Base-by-base conservation (phyloP, 1,140 invertebrate species). In the Saccostrea cuccullata region DNA sequence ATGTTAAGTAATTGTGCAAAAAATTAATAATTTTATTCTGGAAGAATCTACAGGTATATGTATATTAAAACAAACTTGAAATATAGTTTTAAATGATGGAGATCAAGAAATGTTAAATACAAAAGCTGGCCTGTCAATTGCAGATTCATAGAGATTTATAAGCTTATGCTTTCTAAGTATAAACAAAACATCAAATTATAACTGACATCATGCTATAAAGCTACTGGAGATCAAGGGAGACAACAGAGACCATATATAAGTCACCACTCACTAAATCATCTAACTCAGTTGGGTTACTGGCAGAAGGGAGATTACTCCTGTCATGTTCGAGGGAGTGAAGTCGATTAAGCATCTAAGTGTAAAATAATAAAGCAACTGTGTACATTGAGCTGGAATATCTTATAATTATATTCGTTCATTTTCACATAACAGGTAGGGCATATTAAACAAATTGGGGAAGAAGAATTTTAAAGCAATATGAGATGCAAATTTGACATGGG, bases 231-330 rank as follows among this genome's bases (percentile, higher is more conserved):
- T 64, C 58, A 20, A n/a, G 70, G 26, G 30, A 26, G 30, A 77
- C 70, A 77, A 30, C 26, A 30, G 12, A 36, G 70, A 36, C 58
- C 30, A 36, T 64, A n/a, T 15, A 77, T 17, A 64, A n/a, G 58
- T 20, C 30, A 13, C 12, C 70, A 77, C 70, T 77, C 70, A 77
- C 70, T 30, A 77, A 30, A 77, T 77, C 70, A 77, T 77, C 70
- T 77, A 77, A 77, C 26, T 77, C 70, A 77, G 70, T 36, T 4
- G 13, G 0, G 23, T 73, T 73, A 30, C 70, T 77, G 70, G 70
- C 26, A 77, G 70, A 77, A 12, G 70, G 70, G 70, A 77, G 70
- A 77, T 77, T 30, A 77, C 26, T 30, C 70, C 70, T 4, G 15
- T 77, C 12, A 30, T 23, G 70, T 15, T 77, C 70, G 11, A 3